Percentiles rank a stretch among this genome's conserved stretches.
phyloP scores from a whole-genome alignment of 1,140 invertebrate species.

The Bombus balteatus region DNA sequence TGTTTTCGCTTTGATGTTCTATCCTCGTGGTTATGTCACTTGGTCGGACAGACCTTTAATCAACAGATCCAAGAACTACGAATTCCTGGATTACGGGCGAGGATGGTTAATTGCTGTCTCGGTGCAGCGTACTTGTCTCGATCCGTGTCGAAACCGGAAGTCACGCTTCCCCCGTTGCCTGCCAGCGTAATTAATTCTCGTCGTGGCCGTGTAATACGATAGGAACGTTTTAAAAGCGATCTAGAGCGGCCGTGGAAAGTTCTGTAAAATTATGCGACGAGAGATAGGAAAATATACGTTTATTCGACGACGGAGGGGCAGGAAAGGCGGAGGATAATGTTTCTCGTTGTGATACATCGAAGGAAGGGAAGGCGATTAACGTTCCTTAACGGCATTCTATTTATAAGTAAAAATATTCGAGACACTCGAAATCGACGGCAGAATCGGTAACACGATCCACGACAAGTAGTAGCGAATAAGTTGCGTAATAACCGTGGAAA shows the following conservation, averaged over 20 bases:
- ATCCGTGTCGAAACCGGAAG: constrained; percentile 15
- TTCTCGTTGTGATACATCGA: background rate
- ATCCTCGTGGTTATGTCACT: background rate
- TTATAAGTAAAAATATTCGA: constrained; percentile 47
- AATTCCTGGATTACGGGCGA: background rate
- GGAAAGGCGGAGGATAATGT: no score
- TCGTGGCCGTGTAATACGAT: background rate
- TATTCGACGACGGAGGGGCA: background rate
- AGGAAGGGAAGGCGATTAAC: background rate
- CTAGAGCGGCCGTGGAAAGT: background rate
- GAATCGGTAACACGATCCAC: constrained; percentile 55
- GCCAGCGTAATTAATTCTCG: background rate
- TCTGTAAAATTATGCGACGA: background rate
- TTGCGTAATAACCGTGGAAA: constrained; percentile 37
- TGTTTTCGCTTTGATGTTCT: constrained; percentile 21
- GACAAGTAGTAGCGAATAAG: background rate
- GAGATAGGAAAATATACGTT: background rate
- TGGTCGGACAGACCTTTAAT: background rate
- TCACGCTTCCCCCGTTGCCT: background rate
- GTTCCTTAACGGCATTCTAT: constrained; percentile 25
- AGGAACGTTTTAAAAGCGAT: background rate
- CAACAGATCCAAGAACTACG: background rate
- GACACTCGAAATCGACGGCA: constrained; percentile 9
- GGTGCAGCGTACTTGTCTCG: background rate
- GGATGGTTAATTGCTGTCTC: background rate